phyloP scores from a whole-genome alignment of 2,888 invertebrate species.

The Cyaniris semiargus region DNA sequence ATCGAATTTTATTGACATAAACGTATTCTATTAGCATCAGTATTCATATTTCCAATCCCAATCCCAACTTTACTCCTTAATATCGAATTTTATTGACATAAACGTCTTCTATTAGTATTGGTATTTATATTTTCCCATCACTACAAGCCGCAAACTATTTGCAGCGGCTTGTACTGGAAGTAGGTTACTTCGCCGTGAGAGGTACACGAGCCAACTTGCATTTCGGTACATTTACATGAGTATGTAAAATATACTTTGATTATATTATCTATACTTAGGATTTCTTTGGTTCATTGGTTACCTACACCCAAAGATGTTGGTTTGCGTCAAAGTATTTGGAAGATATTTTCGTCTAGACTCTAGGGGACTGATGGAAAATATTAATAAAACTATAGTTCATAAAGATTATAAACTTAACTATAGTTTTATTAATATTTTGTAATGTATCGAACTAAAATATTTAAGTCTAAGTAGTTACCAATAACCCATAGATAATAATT shows the following conservation, averaged over 20 bases:
- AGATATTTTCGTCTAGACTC: background rate
- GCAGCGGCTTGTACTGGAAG: slow-evolving; percentile 32
- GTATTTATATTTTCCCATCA: slow-evolving; percentile 4
- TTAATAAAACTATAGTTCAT: too few relatives aligned
- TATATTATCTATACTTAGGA: background rate
- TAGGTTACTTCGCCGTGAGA: slow-evolving; percentile 41
- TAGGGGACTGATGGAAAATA: too few relatives aligned
- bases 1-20: too few relatives aligned
- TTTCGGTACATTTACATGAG: slow-evolving; percentile 32
- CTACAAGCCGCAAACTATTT: slow-evolving; percentile 33
- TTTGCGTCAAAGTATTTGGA: background rate
- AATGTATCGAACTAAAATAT: too few relatives aligned
- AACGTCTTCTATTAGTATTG: background rate
- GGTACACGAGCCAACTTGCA: slow-evolving; percentile 32
- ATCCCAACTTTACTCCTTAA: too few relatives aligned
- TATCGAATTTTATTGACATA: too few relatives aligned
- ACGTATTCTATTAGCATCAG: too few relatives aligned
- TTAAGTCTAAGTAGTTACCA: too few relatives aligned
- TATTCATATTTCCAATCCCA: too few relatives aligned
- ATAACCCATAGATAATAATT: too few relatives aligned
- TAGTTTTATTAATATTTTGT: too few relatives aligned
- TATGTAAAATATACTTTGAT: background rate
- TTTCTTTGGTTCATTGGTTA: background rate
- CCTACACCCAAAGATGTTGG: background rate
- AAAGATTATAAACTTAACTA: too few relatives aligned